phyloP scores from a whole-genome alignment of 2,113 vertebrate genomes.

The Paradoxurus hermaphroditus region DNA sequence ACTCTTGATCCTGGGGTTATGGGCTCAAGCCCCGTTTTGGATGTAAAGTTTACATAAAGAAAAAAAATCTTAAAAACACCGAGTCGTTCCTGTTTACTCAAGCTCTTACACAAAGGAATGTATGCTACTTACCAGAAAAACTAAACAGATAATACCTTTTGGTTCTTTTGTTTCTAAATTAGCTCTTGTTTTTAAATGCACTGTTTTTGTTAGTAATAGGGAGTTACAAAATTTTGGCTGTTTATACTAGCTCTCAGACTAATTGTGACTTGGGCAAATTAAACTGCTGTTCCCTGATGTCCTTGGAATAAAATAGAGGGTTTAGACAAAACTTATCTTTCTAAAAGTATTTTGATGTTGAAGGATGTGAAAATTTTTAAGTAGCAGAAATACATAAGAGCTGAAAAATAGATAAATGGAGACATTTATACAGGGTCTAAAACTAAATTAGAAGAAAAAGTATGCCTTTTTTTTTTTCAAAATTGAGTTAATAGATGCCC shows the following conservation, averaged over 20 bases:
- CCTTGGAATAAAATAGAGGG: not conserved
- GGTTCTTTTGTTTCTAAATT: not conserved
- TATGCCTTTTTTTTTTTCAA: not conserved
- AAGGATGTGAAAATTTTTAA: conserved; percentile 16
- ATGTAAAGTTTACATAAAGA: not conserved
- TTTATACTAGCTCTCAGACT: not conserved
- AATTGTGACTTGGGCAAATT: not conserved
- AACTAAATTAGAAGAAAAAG: not conserved
- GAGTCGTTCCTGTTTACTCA: not conserved
- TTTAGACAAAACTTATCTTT: conserved; percentile 3
- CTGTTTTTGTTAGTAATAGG: conserved; percentile 27
- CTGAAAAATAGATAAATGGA: not conserved
- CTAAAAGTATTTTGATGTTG: not conserved
- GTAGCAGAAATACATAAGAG: not conserved
- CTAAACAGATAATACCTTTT: not conserved
- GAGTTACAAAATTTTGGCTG: not conserved
- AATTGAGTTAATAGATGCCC: not conserved
- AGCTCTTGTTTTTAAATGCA: not conserved
- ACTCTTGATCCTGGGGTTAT: not conserved
- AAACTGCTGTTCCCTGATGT: not conserved
- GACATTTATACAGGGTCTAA: not conserved
- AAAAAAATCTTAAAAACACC: not conserved
- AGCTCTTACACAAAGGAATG: not conserved
- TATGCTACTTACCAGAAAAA: not conserved
- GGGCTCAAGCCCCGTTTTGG: not conserved